Base-by-base conservation (phyloP, 2,888 invertebrate species). In the Ophioninae sp. region DNA sequence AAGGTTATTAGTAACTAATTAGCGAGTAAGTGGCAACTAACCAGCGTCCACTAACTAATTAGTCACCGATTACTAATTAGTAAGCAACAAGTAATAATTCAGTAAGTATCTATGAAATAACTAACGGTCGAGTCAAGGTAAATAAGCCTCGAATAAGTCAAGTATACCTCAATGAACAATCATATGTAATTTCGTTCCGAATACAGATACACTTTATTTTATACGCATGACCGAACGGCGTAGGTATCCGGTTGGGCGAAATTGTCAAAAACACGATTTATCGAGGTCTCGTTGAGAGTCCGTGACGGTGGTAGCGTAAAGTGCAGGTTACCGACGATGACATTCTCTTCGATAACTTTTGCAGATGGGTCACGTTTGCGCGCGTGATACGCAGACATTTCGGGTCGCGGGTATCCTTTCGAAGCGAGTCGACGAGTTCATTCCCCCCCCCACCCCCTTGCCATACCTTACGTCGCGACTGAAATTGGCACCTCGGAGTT, bases 401-500 rank as follows among this genome's bases (percentile, higher is more conserved):
- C 37, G 41, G 30, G 23, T 17, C 9, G 67, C 37, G 23, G 23
- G 6, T 6, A 51, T 17, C 17, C 17, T 0, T 5, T 17, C 17
- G 3, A 51, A 51, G 51, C 51, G 30, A 30, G 51, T 51, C 51
- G 51, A 51, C 51, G 51, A 17, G 51, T 51, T 3, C 5, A 51
- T 51, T 51, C 41, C 41, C 41, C 51, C 13, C 51, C 13, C 51
- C 13, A 13, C 17, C 51, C 6, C 51, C 1, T 13, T 0, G 13
- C 13, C 13, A 13, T 51, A 51, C 17, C 17, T 13, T 13, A 6
- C 6, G 51, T 17, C 51, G 2, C 37, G 22, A 59, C 74, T 82
- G 71, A 72, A 82, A 79, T 76, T 79, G 83, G 58, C 79, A 76
- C 64, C 76, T 73, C 39, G 0, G 56, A 79, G 76, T 79, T 76